Evolutionary conservation across 2,797 vertebrate genomes (phyloP), one percentile per base, ranked within the genome.

Genomic region (Eremophila alpestris): DNA sequence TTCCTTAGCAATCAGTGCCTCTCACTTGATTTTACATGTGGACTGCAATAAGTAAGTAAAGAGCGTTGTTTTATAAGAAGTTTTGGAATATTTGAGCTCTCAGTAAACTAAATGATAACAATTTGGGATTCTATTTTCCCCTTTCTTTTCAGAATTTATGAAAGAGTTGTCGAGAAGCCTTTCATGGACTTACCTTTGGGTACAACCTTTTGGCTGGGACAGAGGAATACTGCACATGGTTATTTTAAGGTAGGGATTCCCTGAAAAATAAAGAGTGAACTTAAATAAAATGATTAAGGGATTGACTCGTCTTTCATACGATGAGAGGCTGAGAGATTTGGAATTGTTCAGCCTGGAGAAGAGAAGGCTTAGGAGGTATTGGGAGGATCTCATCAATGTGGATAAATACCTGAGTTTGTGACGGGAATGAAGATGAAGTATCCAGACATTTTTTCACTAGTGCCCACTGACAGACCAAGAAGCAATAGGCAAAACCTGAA

Each of bases 31-130:
- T 92, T 98, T 99, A 69, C 98, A 99, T 7, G 97, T 99, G 18
- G 99, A 99, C 97, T 99, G 99, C 97, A 99, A 99, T 98, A 99
- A 99, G 99, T 99, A 97, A 97, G 98, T 95, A 68, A 38, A 65
- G n/a, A 80, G 5, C 56, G 46, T 56, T 73, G 29, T 80, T 95
- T 87, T 71, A 16, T 63, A 41, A 55, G 55, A 84, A 45, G 26
- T 67, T 79, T 45, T 83, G 11, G 46, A 83, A 45, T 52, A 48
- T 88, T 94, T 20, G 63, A 68, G 8, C 38, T 90, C n/a, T 11
- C 19, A 84, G 27, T 69, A 70, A 90, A 83, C 43, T 29, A 78
- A 79, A 65, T 43, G 4, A 27, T 36, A 69, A 51, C 60, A 51
- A 54, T 20, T 23, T 60, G 45, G 76, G 48, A 81, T 36, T 76